A percentile compares a stretch with the other conserved stretches of the same genome.
Conservation (phyloP, 2,888 invertebrate species). For the Andrena camellia region DNA sequence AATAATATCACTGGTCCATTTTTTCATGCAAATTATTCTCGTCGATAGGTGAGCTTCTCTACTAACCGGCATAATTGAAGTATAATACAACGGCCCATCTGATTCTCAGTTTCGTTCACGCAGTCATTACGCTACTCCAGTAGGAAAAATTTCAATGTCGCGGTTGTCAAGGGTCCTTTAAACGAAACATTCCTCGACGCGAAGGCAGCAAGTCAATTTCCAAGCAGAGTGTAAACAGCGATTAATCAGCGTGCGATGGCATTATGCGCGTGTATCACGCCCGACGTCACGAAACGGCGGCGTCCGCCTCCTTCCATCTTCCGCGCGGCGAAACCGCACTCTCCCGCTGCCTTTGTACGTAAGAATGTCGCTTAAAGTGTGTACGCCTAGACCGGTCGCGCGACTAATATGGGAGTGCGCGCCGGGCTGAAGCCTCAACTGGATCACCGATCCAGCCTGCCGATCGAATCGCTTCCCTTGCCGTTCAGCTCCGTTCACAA, state of each 20-base stretch:
- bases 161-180: not conserved
- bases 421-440: conserved; percentile 77
- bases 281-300: conserved; percentile 46
- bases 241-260: conserved; percentile 77
- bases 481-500: conserved; percentile 51
- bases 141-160: not conserved
- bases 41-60: too few relatives aligned
- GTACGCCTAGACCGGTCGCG: conserved; percentile 81
- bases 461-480: conserved; percentile 66
- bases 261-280: conserved; percentile 67
- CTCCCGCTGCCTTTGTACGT: conserved; percentile 62
- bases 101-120: too few relatives aligned
- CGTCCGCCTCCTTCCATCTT: conserved; percentile 29
- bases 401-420: conserved; percentile 78
- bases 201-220: conserved; percentile 57
- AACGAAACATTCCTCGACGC: conserved; percentile 52
- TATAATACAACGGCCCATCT: too few relatives aligned
- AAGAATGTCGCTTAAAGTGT: conserved; percentile 69
- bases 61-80: too few relatives aligned
- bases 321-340: conserved; percentile 40
- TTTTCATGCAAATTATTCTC: too few relatives aligned
- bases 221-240: conserved; percentile 74
- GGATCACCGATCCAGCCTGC: conserved; percentile 72
- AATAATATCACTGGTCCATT: not conserved
- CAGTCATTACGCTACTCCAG: too few relatives aligned